These are phyloP conservation scores for Eupsittula cactorum DNA, from an alignment of 2,113 vertebrate genomes.

Conservation along the genomic window DNA sequence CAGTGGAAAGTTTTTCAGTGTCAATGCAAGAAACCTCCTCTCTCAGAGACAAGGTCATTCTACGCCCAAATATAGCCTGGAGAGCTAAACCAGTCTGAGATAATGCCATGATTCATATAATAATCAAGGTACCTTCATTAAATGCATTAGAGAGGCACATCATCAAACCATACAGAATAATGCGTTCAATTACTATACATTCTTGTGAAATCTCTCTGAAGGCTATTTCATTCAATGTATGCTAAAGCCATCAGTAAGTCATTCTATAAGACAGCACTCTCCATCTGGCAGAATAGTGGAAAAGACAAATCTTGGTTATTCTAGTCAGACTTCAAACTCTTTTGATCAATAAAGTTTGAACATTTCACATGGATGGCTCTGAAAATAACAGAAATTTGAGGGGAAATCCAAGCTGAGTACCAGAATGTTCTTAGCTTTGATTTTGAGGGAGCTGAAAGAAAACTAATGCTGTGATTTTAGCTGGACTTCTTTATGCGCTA, in stretches of 20 bases:
- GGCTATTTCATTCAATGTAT: not conserved
- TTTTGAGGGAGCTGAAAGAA: not conserved
- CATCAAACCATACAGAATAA: not conserved
- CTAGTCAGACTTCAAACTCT: not conserved
- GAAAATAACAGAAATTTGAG: not conserved
- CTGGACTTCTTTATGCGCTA: not conserved
- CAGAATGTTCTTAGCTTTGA: not conserved
- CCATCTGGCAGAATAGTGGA: not conserved
- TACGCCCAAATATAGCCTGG: not conserved
- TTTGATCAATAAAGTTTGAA: not conserved
- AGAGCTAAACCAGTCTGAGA: not conserved
- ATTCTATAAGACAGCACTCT: not conserved
- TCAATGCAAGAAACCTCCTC: not conserved
- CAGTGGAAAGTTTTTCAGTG: not conserved
- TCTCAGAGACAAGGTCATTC: not conserved
- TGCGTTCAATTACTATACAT: not conserved
- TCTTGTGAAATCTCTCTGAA: constrained; percentile 9
- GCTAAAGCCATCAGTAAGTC: not conserved
- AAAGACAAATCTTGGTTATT: not conserved
- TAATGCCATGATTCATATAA: not conserved
- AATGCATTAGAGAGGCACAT: constrained; percentile 42
- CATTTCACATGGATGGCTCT: not conserved
- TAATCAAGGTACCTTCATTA: constrained; percentile 45
- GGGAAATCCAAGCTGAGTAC: not conserved
- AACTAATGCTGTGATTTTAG: not conserved